phyloP scores from a whole-genome alignment of 2,113 vertebrate species.

The Sminthopsis crassicaudata region DNA sequence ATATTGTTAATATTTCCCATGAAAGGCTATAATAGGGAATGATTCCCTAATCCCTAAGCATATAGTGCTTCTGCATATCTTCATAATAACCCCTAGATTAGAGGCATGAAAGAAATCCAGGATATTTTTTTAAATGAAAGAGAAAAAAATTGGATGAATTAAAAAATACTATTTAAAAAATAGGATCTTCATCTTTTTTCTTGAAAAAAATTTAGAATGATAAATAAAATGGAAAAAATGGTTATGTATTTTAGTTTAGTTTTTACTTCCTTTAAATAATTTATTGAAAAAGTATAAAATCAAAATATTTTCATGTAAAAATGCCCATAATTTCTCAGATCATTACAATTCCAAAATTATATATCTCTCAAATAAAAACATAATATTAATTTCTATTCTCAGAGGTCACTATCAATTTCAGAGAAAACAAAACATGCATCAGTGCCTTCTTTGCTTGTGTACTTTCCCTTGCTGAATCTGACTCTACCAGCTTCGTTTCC shows the following conservation, averaged over 20 bases:
- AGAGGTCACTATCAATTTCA: background rate
- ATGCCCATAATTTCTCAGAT: background rate
- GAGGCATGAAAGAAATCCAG: background rate
- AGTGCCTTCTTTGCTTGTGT: background rate
- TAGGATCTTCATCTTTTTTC: background rate
- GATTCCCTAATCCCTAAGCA: background rate
- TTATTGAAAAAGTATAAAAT: background rate
- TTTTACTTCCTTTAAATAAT: background rate
- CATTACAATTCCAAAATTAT: background rate
- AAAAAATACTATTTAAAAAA: background rate
- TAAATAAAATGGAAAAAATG: background rate
- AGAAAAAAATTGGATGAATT: background rate
- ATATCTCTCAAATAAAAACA: background rate
- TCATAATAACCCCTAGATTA: background rate
- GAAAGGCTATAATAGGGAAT: background rate
- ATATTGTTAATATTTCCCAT: background rate
- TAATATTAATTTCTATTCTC: background rate
- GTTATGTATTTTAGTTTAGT: background rate
- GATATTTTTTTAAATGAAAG: background rate
- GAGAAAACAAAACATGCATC: background rate
- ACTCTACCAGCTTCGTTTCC: background rate
- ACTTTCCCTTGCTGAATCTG: constrained; percentile 24
- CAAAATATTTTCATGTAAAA: background rate
- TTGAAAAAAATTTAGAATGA: background rate
- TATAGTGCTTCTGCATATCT: background rate